Percentiles rank a stretch among this genome's conserved stretches.
Evolutionary conservation across 2,797 vertebrate species (phyloP).

Genomic region (Natrix natrix): DNA sequence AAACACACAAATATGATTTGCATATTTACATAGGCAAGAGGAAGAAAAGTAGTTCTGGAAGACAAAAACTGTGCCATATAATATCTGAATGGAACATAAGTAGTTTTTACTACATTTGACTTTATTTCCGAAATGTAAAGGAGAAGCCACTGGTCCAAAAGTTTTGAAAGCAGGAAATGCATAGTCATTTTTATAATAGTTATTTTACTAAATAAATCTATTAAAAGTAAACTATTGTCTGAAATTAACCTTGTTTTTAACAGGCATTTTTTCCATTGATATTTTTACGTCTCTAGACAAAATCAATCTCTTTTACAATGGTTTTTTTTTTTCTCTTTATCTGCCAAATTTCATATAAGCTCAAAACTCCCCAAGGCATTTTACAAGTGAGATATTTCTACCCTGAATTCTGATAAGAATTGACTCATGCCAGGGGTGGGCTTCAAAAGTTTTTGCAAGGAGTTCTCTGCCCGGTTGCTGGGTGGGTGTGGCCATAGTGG

Average conservation of each 20-base stretch:
- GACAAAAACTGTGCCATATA: background rate
- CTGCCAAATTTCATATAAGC: constrained; percentile 47
- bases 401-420: background rate
- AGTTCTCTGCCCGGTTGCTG: too few species aligned
- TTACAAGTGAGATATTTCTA: background rate
- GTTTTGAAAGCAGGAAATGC: background rate
- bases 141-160: background rate
- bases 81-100: background rate
- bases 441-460: too few species aligned
- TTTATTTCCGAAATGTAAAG: background rate
- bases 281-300: constrained; percentile 33
- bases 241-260: constrained; percentile 9
- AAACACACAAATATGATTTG: background rate
- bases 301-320: constrained; percentile 40
- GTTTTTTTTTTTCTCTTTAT: constrained; percentile 47
- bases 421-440: background rate
- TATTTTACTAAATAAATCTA: background rate
- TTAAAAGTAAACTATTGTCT: background rate
- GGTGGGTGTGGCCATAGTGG: too few species aligned
- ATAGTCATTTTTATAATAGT: background rate
- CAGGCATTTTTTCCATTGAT: constrained; percentile 21
- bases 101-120: background rate
- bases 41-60: background rate
- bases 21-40: background rate
- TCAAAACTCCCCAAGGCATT: constrained; percentile 59